Evolutionary conservation across 2,113 vertebrate species (phyloP), one percentile per base, ranked within the genome.

Genomic region (Sinocyclocheilus grahami): DNA sequence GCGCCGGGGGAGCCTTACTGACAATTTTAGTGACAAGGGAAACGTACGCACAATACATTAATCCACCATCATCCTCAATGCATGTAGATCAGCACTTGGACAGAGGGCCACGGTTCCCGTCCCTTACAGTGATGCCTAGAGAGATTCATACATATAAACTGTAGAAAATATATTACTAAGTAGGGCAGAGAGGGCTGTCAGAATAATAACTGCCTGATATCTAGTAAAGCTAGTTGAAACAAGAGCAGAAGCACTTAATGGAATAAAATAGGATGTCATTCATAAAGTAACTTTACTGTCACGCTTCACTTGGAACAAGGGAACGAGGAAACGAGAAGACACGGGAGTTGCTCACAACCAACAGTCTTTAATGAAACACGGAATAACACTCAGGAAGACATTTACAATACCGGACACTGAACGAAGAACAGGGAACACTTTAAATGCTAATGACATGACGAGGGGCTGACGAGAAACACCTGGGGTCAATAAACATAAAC

Each of bases 11-110:
- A 63, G 89, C 82, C 92, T 88, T 90, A 85, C 67, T 69, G 82
- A 86, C 89, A 90, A 93, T 93, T 82, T 85, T 90, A 94, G 92
- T 90, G 89, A 88, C 46, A 62, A 46, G 62, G 27, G 27, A 82
- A 67, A 72, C 11, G 53, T 60, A 51, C 69, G 60, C 72, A 63
- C 62, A 82, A 69, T 81, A 85, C 22, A 33, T 42, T 84, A 81
- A 87, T 84, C 80, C 37, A 14, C 27, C 86, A 74, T 12, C 2
- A 1, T 46, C 71, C 20, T 22, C 20, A 74, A n/a, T 46, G 37
- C 20, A 74, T 0, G 1, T 5, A 74, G 18, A 42, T 20, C 71
- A 46, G 71, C 37, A 42, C 20, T 72, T 72, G 18, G 69, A 39
- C 69, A 42, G 37, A 72, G 10, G 37, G 8, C 11, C 69, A 12